These are phyloP conservation scores for Drosophila pullipes DNA, from an alignment of 2,888 invertebrate genomes.

Conservation along the genomic window DNA sequence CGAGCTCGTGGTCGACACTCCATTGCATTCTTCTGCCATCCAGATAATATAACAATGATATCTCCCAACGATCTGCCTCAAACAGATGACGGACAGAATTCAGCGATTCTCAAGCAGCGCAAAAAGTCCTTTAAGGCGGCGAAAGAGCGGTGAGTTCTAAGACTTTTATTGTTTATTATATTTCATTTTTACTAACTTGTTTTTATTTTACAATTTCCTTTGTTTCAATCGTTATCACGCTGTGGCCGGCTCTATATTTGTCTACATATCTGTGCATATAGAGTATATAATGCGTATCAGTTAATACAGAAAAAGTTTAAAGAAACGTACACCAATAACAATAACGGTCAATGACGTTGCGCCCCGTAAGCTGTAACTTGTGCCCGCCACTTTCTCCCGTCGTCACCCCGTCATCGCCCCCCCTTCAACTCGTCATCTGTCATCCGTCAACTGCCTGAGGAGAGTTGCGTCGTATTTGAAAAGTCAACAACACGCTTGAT, in stretches of 20 bases:
- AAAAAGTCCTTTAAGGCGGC: constrained; percentile 85
- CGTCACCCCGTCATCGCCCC: constrained; percentile 1
- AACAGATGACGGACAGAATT: constrained; percentile 74
- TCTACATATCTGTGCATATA: constrained; percentile 58
- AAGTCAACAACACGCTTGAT: constrained; percentile 46
- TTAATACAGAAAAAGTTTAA: constrained; percentile 90
- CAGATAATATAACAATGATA: constrained; percentile 86
- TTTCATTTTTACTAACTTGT: constrained; percentile 74
- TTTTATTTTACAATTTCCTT: constrained; percentile 13
- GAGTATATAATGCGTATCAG: constrained; percentile 90
- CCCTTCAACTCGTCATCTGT: constrained; percentile 9
- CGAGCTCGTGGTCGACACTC: constrained; percentile 90
- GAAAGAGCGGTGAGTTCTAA: constrained; percentile 83
- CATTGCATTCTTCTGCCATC: constrained; percentile 92
- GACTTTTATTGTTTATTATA: not conserved
- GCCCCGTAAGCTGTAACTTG: constrained; percentile 9
- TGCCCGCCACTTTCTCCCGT: not conserved
- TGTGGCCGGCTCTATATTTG: constrained; percentile 34
- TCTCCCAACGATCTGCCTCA: constrained; percentile 85
- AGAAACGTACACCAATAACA: constrained; percentile 88
- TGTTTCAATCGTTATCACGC: constrained; percentile 33
- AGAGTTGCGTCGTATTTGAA: constrained; percentile 36
- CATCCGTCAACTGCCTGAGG: constrained; percentile 47
- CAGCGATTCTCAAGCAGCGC: constrained; percentile 82
- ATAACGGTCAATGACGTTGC: constrained; percentile 69